A percentile compares a stretch with the other conserved stretches of the same genome.
Evolutionary conservation across 2,888 invertebrate genomes (phyloP).

Genomic region (Drosophila leonis): DNA sequence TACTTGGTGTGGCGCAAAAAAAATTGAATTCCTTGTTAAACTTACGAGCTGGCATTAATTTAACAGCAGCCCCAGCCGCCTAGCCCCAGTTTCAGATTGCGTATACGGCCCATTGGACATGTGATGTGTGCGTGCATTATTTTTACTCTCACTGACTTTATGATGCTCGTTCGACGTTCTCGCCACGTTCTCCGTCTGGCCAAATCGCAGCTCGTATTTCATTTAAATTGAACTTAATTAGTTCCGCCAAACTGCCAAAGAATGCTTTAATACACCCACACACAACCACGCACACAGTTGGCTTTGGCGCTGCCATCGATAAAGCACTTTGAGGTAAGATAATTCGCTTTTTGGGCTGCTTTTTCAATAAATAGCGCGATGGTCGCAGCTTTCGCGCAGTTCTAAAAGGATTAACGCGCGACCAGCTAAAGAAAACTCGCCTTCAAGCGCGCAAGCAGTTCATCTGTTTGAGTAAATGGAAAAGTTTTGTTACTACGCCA

Average conservation of each 20-base stretch:
- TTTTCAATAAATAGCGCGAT: constrained; percentile 72
- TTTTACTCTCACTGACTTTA: constrained; percentile 59
- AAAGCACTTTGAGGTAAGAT: constrained; percentile 2
- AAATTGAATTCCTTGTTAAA: constrained; percentile 84
- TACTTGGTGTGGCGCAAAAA: constrained; percentile 68
- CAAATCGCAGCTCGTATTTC: constrained; percentile 79
- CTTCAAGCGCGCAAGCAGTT: constrained; percentile 50
- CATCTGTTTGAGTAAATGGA: constrained; percentile 75
- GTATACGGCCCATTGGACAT: constrained; percentile 76
- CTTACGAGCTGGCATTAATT: constrained; percentile 83
- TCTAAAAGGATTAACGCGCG: constrained; percentile 52
- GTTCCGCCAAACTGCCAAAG: constrained; percentile 65
- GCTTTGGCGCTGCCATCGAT: constrained; percentile 10
- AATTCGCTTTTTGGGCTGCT: constrained; percentile 62
- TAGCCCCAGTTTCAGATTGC: constrained; percentile 55
- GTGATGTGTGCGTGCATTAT: constrained; percentile 60
- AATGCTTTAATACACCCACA: constrained; percentile 19
- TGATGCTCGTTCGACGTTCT: constrained; percentile 62
- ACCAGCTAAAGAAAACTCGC: constrained; percentile 35
- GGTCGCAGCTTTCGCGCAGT: constrained; percentile 20
- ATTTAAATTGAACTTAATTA: constrained; percentile 81
- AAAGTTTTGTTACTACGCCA: constrained; percentile 71
- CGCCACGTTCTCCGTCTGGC: constrained; percentile 56
- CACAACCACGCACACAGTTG: constrained; percentile 7
- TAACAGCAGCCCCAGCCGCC: constrained; percentile 67